Evolutionary conservation across 2,113 vertebrate genomes (phyloP).

Genomic region (Caranx ignobilis): DNA sequence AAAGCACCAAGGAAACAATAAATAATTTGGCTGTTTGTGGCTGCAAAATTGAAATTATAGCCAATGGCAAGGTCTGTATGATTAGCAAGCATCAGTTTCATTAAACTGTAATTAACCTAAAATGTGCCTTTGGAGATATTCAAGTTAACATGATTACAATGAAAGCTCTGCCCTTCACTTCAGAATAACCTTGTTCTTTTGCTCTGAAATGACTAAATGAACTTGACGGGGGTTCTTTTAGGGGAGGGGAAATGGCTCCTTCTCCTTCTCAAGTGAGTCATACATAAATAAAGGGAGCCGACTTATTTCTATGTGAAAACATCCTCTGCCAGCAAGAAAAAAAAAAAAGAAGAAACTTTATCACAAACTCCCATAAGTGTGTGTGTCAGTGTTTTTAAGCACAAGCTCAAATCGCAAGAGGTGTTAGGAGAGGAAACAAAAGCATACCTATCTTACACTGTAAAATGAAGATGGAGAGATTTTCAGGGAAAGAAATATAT

Average conservation of each 20-base stretch:
- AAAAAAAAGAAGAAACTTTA: not conserved
- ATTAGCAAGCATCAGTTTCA: constrained; percentile 40
- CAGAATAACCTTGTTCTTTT: constrained; percentile 10
- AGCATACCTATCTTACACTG: not conserved
- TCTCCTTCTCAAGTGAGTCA: too few relatives aligned
- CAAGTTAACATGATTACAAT: constrained; percentile 7
- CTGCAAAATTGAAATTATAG: constrained; percentile 40
- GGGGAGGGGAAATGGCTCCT: too few relatives aligned
- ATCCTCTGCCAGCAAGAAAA: not conserved
- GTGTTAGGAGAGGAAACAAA: not conserved
- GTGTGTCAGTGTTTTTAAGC: too few relatives aligned
- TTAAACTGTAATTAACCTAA: constrained; percentile 60
- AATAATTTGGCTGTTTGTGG: constrained; percentile 44
- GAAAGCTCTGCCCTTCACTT: constrained; percentile 24
- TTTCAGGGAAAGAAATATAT: not conserved
- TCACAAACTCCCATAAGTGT: too few relatives aligned
- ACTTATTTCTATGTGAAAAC: not conserved
- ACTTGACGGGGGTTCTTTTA: not conserved
- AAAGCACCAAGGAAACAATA: constrained; percentile 42
- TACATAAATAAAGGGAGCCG: too few relatives aligned
- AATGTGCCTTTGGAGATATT: constrained; percentile 41
- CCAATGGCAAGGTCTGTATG: constrained; percentile 65
- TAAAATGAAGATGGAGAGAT: constrained; percentile 1
- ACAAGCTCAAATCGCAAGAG: not conserved
- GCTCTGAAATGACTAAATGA: not conserved